phyloP scores from a whole-genome alignment of 1,140 invertebrate genomes.

The Nasonia longicornis region DNA sequence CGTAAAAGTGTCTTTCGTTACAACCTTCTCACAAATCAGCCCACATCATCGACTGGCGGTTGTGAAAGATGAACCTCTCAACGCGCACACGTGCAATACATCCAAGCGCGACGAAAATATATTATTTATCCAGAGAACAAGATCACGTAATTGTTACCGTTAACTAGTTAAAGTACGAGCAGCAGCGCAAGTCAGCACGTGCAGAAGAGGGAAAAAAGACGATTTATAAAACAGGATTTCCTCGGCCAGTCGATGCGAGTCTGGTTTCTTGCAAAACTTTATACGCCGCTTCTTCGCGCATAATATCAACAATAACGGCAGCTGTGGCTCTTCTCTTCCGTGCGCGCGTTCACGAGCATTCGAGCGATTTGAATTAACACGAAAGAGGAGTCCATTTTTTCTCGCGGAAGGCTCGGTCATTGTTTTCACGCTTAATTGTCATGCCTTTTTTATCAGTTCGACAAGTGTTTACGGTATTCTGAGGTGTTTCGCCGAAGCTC shows the following conservation, averaged over 20 bases:
- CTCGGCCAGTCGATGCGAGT: conserved; percentile 3
- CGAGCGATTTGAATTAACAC: conserved; percentile 16
- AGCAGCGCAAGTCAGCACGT: neutral
- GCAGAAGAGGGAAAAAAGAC: neutral
- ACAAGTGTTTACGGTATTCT: neutral
- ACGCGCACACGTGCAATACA: neutral
- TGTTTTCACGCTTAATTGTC: neutral
- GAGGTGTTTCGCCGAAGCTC: neutral
- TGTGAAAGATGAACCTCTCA: neutral
- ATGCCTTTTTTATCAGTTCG: neutral
- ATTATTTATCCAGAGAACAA: conserved; percentile 28
- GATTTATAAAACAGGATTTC: conserved; percentile 39
- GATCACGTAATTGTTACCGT: conserved; percentile 40
- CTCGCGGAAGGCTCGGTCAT: neutral
- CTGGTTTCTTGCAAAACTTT: conserved; percentile 19
- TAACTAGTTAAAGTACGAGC: conserved; percentile 21
- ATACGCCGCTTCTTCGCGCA: neutral
- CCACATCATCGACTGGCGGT: neutral
- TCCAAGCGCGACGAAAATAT: neutral
- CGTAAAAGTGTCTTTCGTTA: neutral
- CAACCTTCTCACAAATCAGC: neutral
- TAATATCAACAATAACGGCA: neutral
- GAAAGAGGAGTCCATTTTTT: neutral
- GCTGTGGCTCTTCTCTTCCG: neutral
- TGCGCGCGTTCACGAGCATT: neutral